A percentile compares a stretch with the other conserved stretches of the same genome.
These are phyloP conservation scores for Madoqua kirkii DNA, from an alignment of 2,113 vertebrate species.

Conservation along the genomic window DNA sequence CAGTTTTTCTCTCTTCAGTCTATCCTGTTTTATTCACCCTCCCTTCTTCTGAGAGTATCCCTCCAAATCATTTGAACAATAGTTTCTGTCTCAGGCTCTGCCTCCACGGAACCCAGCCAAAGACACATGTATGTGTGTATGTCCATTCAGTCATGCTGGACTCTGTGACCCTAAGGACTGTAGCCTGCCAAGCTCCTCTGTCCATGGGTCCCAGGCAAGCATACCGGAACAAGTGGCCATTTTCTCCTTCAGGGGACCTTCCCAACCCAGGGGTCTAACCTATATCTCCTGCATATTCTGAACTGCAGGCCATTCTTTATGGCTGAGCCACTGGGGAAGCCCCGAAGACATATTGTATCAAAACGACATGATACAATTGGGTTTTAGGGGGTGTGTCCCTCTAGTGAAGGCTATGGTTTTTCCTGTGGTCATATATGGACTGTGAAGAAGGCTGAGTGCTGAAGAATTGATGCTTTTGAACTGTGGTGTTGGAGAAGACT, in stretches of 20 bases:
- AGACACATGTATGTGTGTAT: not conserved
- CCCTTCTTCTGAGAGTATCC: not conserved
- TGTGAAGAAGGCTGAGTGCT: rapidly evolving
- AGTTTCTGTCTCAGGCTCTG: not conserved
- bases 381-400: not conserved
- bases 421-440: no score
- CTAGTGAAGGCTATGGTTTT: no score
- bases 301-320: not conserved
- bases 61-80: not conserved
- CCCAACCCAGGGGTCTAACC: not conserved
- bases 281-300: not conserved
- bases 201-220: not conserved
- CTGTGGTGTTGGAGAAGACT: no score
- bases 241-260: not conserved
- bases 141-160: not conserved
- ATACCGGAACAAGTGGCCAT: not conserved
- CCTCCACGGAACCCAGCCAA: not conserved
- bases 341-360: not conserved
- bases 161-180: not conserved
- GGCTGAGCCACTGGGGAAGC: not conserved
- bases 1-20: not conserved
- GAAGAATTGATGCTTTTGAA: no score
- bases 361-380: not conserved
- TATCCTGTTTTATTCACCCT: not conserved
- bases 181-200: not conserved